Base-by-base conservation (phyloP, 1,140 invertebrate genomes). In the Hypsibius dujardini region DNA sequence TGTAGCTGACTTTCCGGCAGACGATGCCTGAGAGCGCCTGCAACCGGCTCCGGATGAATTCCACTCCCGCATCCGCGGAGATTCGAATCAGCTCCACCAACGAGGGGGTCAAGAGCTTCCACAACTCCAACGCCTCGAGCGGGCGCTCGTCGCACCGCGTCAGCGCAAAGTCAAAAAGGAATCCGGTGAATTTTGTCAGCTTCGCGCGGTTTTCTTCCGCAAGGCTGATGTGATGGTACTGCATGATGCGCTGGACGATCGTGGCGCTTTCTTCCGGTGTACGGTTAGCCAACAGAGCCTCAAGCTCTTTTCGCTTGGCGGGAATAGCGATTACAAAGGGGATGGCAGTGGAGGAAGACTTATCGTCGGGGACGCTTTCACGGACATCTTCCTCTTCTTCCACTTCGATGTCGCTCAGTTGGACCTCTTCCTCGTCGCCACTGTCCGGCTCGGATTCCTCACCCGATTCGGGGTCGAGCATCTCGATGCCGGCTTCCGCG, bases 211-310 rank as follows among this genome's bases (percentile, higher is more conserved):
- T 92, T 14, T 83, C 84, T 73, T 85, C 84, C 40, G 83, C 83
- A 62, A 91, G 78, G 76, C 87, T 87, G 47, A 86, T 87, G 78
- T 92, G 87, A 80, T 90, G 88, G 74, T 86, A 88, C 80, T 90
- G 90, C 60, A 92, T 87, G 74, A 94, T 85, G 75, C 90, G 84
- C 74, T 90, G 86, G 70, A 94, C 75, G 7, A 92, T 86, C 2
- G 85, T 81, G 1, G 83, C 79, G 74, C 89, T 86, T 73, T 88
- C 83, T 2, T 83, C 78, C 3, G 83, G 79, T 47, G 81, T 81
- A 72, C 86, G 84, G 45, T 83, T 80, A 67, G 82, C 76, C 47
- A 93, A 77, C 60, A 89, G 75, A 74, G 84, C 79, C 76, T 85
- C 77, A 56, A 90, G 83, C 74, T 84, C 83, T 72, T 88, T 84